Percentiles rank a stretch among this genome's conserved stretches.
Evolutionary conservation across 2,113 vertebrate genomes (phyloP).

Genomic region (Megaptera novaeangliae): DNA sequence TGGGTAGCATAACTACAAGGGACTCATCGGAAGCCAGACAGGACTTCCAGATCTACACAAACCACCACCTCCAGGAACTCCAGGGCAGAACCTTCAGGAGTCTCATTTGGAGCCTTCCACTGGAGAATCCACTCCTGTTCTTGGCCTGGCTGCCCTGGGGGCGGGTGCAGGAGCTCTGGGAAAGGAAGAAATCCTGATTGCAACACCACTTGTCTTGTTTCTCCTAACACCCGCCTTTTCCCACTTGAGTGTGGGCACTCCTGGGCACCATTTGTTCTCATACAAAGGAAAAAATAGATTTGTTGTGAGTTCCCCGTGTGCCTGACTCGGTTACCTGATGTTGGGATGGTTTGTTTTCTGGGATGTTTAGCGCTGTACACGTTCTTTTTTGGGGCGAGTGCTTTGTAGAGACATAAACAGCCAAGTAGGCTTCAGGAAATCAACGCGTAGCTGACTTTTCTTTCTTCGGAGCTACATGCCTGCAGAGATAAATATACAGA

Average conservation of each 20-base stretch:
- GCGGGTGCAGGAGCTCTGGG: neutral
- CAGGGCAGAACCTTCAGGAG: neutral
- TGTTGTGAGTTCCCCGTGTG: neutral
- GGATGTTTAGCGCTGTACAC: neutral
- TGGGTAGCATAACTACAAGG: neutral
- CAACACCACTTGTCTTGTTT: neutral
- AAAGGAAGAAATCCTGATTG: conserved; percentile 23
- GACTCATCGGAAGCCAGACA: neutral
- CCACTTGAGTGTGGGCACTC: neutral
- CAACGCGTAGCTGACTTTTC: neutral
- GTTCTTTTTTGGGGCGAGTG: neutral
- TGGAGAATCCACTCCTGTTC: neutral
- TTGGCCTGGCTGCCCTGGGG: neutral
- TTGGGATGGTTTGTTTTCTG: neutral
- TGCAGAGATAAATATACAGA: conserved; percentile 39
- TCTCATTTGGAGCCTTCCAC: neutral
- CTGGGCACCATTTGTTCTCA: conserved; percentile 45
- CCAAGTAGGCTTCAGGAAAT: neutral
- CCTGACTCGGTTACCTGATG: neutral
- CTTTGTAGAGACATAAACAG: conserved; percentile 12
- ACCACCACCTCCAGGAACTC: fast-evolving
- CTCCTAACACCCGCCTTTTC: neutral
- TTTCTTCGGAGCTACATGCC: conserved; percentile 30
- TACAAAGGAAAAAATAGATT: conserved; percentile 58
- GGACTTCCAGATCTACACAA: neutral